Base-by-base conservation (phyloP, 2,888 invertebrate genomes). In the Bursaphelenchus okinawaensis region DNA sequence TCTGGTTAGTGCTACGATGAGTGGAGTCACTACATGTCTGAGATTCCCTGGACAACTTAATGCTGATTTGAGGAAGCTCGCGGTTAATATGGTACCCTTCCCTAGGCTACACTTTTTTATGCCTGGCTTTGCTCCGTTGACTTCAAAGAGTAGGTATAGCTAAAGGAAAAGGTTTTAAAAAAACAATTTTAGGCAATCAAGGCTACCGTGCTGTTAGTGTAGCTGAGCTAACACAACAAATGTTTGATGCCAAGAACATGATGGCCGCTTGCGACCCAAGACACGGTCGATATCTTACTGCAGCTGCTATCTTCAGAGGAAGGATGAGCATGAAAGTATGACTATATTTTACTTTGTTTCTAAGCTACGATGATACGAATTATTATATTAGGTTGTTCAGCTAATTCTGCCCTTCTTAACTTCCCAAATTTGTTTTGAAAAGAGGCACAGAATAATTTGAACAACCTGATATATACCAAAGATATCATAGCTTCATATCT, bases 81-180 rank as follows among this genome's bases (percentile, higher is more conserved):
- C 85, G 22, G 84, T 92, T 24, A 93, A 92, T 84, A 92, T 92
- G 92, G 92, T 92, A 16, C 92, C 92, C 23, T 93, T 92, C 85
- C 92, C 92, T 66, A 89, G 93, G 83, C 88, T 86, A 23, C 86
- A 86, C 74, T 86, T 86, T 82, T 86, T 86, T 81, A 85, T 86
- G 84, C 85, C 86, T 28, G 86, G 86, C n/a, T 94, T 94, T 83
- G 93, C 93, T 0, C 93, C 93, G 0, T 87, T 94, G 31, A 93
- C 92, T 23, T 91, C 91, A 1, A 88, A 92, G 77, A 92, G 40
- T 40, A 40, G n/a, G 40, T 40, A 16, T 40, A 40, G 6, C 2
- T n/a, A n/a, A n/a, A n/a, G n/a, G n/a, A n/a, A n/a, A n/a, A n/a
- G n/a, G n/a, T n/a, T n/a, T n/a, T n/a, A n/a, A n/a, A n/a, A n/a